Evolutionary conservation across 2,888 invertebrate genomes (phyloP), one percentile per base, ranked within the genome.

Genomic region (Cantharis flavilabris): DNA sequence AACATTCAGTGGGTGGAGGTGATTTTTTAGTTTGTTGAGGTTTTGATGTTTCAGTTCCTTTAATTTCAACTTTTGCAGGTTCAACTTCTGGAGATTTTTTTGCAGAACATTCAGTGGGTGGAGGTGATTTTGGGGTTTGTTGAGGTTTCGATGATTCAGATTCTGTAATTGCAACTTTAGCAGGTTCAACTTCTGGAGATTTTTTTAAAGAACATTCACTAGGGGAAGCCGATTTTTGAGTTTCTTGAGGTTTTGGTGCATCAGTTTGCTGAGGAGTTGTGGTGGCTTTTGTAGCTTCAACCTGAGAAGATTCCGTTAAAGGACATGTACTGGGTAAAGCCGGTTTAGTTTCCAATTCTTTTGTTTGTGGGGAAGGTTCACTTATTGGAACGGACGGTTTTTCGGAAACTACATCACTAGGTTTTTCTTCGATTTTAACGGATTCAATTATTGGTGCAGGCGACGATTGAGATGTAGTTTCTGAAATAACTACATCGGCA

Each of bases 111-210:
- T 76, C 23, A 64, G 30, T 14, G 18, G 75, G 14, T 64, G 71
- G 30, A 26, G 78, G n/a, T 26, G 70, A 16, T 72, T 69, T 72
- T 85, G 69, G n/a, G 63, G 71, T 14, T 64, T 75, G 64, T 26
- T 65, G n/a, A 67, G 75, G 2, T 49, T 49, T n/a, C n/a, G n/a
- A n/a, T n/a, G n/a, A n/a, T n/a, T n/a, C n/a, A n/a, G 49, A n/a
- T n/a, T 30, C 70, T 64, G 69, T 69, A 23, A 30, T 14, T 72
- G 26, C 13, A 16, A n/a, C 18, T 65, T 69, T 26, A 3, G 13
- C 49, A n/a, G 65, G 1, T 67, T 67, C 23, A 67, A 26, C n/a
- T n/a, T 49, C 10, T 26, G 7, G 2, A 18, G 20, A 23, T 26
- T 23, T 23, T n/a, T 67, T 67, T 67, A n/a, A 23, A 20, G 16